Evolutionary conservation across 1,140 invertebrate species (phyloP), one percentile per base, ranked within the genome.

Genomic region (Orius laevigatus): DNA sequence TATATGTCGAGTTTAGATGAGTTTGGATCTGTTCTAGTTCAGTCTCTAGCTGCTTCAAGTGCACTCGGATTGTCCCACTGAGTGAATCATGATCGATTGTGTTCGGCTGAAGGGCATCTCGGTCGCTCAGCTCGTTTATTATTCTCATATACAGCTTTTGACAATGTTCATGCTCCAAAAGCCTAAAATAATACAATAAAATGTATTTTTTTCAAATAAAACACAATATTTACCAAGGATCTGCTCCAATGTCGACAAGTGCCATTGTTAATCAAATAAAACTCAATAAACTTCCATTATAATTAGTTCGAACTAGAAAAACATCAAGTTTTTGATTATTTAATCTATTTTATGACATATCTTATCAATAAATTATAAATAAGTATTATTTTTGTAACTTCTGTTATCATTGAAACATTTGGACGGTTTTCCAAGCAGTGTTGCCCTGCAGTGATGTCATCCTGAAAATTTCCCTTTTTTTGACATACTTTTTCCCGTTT

Each of bases 91-190:
- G 76, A 25, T 66, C 61, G 51, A 71, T 63, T 5, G 70, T 72
- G 1, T 62, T 62, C 56, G 64, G 69, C 18, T 64, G 56, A 46
- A 71, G 61, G 48, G 64, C 63, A 55, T 74, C 68, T 33, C 77
- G 65, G 18, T 66, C 51, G 1, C 70, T 71, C 0, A 81, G 50
- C 53, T 75, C 68, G 53, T 73, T 70, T 61, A 76, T 71, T 36
- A 81, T 73, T 52, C 76, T 70, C 48, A 75, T 66, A 50, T 70
- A 70, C 2, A 79, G 56, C 45, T 71, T 71, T 57, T 79, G 74
- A 55, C 77, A 80, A 0, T 72, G 68, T 51, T 79, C 77, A 60
- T 78, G 69, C 56, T 79, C 77, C 0, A 65, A 58, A 3, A 78
- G 62, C 78, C 78, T 79, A 50, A 15, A 53, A 55, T 47, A 48